A percentile compares a stretch with the other conserved stretches of the same genome.
Conservation (phyloP, 2,113 vertebrate genomes). For the Ursus arctos region DNA sequence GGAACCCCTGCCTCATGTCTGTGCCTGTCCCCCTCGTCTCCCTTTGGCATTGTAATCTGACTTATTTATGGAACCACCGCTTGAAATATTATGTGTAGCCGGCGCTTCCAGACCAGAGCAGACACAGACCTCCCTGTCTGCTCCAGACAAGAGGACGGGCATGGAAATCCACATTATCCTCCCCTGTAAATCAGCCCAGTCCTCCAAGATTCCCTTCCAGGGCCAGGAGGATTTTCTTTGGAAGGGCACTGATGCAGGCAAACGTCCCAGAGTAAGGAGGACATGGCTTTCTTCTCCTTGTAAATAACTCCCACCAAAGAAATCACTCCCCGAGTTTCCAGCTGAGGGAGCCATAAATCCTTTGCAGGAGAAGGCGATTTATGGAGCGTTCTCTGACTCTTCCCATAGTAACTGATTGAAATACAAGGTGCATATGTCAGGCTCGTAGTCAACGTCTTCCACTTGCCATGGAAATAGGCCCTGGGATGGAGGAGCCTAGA, state of each 20-base stretch:
- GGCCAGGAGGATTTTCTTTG: not conserved
- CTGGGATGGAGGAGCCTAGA: not conserved
- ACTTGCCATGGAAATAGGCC: not conserved
- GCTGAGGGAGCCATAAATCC: not conserved
- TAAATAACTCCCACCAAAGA: conserved; percentile 31
- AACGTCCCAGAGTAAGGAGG: not conserved
- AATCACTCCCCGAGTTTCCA: not conserved
- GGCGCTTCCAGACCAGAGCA: not conserved
- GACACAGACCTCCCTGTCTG: not conserved
- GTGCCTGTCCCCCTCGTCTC: not conserved
- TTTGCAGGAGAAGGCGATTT: not conserved
- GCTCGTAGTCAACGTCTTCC: rapidly evolving
- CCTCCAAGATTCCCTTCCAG: not conserved
- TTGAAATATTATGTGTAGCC: not conserved
- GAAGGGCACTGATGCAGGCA: not conserved
- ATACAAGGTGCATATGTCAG: not conserved
- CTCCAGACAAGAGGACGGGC: not conserved
- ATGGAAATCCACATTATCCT: not conserved
- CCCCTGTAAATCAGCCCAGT: conserved; percentile 3
- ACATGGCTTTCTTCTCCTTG: not conserved
- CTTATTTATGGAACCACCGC: conserved; percentile 3
- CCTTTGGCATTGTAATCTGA: conserved; percentile 47
- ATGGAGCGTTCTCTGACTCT: not conserved
- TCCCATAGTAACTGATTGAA: not conserved
- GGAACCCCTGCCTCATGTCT: not conserved